Conservation (phyloP, 1,140 invertebrate genomes). For the Rhysida immarginata region DNA sequence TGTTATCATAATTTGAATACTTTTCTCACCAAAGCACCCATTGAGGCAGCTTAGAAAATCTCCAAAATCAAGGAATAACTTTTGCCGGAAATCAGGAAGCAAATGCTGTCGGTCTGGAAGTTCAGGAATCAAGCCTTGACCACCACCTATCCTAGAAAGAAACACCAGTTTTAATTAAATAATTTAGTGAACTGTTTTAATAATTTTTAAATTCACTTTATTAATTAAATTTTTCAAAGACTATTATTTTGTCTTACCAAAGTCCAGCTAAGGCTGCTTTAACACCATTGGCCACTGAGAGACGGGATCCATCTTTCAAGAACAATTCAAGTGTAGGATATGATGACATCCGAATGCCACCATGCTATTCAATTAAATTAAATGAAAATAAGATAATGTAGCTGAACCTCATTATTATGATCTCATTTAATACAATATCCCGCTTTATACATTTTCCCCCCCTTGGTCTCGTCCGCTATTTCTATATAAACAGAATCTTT, state of each 20-base stretch:
- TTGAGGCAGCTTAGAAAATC: conserved; percentile 21
- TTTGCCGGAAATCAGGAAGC: conserved; percentile 17
- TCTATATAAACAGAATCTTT: too few relatives aligned
- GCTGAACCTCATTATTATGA: too few relatives aligned
- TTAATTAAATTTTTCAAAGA: not conserved
- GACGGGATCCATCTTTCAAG: conserved; percentile 15
- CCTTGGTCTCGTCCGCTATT: too few relatives aligned
- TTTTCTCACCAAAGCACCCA: conserved; percentile 20
- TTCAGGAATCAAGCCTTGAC: conserved; percentile 19
- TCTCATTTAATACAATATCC: too few relatives aligned
- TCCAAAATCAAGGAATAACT: conserved; percentile 20
- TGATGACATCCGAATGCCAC: conserved; percentile 16
- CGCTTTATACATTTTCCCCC: too few relatives aligned
- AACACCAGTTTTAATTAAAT: not conserved
- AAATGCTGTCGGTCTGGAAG: conserved; percentile 14
- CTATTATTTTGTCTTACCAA: conserved; percentile 15
- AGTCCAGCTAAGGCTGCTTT: conserved; percentile 20
- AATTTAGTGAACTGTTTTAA: too few relatives aligned
- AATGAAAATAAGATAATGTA: too few relatives aligned
- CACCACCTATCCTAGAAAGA: conserved; percentile 19
- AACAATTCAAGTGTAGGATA: conserved; percentile 14
- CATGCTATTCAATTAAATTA: too few relatives aligned
- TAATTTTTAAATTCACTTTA: too few relatives aligned
- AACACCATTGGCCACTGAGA: conserved; percentile 16
- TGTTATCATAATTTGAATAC: too few relatives aligned